phyloP scores from a whole-genome alignment of 2,797 vertebrate species.

The Pseudochirops corinnae region DNA sequence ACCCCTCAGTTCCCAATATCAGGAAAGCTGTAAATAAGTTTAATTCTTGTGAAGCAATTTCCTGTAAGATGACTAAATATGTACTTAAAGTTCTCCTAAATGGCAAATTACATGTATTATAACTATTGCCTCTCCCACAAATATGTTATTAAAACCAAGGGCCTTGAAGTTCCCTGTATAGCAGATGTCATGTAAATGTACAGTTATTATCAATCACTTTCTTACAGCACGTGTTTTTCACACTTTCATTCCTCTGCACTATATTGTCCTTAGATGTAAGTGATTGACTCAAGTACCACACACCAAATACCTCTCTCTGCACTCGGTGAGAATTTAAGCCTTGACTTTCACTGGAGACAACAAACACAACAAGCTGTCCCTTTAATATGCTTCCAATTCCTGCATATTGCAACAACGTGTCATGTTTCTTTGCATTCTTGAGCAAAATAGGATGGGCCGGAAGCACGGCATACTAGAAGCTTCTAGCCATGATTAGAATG shows the following conservation, averaged over 20 bases:
- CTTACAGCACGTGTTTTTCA: background rate
- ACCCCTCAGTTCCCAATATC: background rate
- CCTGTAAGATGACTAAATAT: background rate
- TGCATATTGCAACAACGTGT: background rate
- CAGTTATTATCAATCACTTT: background rate
- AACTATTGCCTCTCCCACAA: background rate
- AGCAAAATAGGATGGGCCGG: background rate
- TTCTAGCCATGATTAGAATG: background rate
- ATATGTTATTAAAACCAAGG: constrained; percentile 3
- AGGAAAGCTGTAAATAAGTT: background rate
- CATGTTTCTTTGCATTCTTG: background rate
- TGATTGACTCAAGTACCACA: background rate
- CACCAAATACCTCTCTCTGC: background rate
- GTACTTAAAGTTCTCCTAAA: background rate
- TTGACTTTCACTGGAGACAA: background rate
- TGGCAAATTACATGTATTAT: background rate
- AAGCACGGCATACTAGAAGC: background rate
- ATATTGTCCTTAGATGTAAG: background rate
- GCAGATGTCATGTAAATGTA: background rate
- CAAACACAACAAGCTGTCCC: background rate
- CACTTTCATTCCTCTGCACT: background rate
- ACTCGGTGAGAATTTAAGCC: background rate
- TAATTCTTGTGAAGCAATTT: background rate
- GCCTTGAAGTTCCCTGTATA: background rate
- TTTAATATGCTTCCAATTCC: background rate